Percentiles rank a stretch among this genome's conserved stretches.
Conservation (phyloP, 2,797 vertebrate genomes). For the Mus spretus region DNA sequence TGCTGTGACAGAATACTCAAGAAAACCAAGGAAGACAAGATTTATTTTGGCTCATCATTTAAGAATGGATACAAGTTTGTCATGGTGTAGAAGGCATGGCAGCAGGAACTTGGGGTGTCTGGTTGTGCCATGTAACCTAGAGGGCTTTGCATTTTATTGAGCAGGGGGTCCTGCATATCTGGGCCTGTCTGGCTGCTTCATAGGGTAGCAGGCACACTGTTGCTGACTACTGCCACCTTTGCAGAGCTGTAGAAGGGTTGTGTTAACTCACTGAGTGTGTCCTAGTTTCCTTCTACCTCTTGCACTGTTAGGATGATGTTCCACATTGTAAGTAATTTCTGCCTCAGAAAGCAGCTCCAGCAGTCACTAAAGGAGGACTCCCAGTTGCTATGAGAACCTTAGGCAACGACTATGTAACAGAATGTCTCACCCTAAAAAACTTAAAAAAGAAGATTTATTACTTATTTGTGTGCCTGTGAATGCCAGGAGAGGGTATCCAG, state of each 20-base stretch:
- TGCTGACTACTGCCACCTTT: neutral
- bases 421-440: neutral
- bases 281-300: neutral
- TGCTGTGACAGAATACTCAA: neutral
- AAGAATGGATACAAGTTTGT: neutral
- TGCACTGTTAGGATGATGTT: neutral
- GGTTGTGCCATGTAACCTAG: neutral
- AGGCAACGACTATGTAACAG: neutral
- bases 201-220: neutral
- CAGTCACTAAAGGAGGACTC: neutral
- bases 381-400: neutral
- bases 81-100: neutral
- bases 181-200: neutral
- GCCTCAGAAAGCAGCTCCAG: slow-evolving; percentile 18
- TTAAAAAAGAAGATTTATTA: neutral
- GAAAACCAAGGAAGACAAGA: neutral
- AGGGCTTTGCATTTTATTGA: neutral
- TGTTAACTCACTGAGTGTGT: neutral
- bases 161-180: neutral
- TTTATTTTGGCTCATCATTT: neutral
- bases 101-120: neutral
- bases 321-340: neutral
- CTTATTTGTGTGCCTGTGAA: neutral
- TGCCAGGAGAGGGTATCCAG: neutral
- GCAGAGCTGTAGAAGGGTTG: neutral